phyloP scores from a whole-genome alignment of 2,113 vertebrate species.

The Illadopsis cleaveri region DNA sequence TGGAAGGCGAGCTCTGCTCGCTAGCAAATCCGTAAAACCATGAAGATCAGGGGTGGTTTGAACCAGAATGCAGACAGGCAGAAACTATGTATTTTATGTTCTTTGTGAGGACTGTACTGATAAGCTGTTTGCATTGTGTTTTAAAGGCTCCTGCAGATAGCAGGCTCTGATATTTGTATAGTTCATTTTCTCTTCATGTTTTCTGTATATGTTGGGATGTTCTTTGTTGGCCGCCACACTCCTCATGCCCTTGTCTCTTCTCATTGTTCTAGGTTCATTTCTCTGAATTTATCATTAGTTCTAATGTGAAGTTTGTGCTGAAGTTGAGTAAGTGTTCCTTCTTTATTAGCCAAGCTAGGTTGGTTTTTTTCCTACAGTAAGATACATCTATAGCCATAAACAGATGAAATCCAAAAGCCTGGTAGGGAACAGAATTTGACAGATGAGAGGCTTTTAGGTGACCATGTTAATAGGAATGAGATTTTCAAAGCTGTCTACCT shows the following conservation, averaged over 20 bases:
- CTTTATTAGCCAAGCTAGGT: not conserved
- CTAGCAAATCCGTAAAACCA: not conserved
- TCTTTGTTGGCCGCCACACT: fast-evolving
- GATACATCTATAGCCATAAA: not conserved
- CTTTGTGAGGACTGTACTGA: not conserved
- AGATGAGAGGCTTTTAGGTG: not conserved
- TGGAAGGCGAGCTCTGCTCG: not conserved
- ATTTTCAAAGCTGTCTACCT: not conserved
- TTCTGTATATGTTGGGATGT: not conserved
- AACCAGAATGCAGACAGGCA: not conserved
- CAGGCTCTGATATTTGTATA: not conserved
- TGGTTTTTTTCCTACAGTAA: not conserved
- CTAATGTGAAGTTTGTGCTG: not conserved
- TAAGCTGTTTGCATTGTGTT: not conserved
- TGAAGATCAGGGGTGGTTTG: not conserved
- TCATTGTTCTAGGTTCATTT: not conserved
- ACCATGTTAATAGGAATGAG: not conserved
- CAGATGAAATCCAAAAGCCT: not conserved
- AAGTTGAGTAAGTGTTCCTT: not conserved
- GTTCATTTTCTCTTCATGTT: not conserved
- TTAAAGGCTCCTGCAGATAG: not conserved
- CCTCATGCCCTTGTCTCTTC: fast-evolving
- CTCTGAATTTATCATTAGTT: not conserved
- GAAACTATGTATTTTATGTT: not conserved
- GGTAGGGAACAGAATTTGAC: not conserved